Evolutionary conservation across 2,888 invertebrate species (phyloP).

Genomic region (Andricus curvator): DNA sequence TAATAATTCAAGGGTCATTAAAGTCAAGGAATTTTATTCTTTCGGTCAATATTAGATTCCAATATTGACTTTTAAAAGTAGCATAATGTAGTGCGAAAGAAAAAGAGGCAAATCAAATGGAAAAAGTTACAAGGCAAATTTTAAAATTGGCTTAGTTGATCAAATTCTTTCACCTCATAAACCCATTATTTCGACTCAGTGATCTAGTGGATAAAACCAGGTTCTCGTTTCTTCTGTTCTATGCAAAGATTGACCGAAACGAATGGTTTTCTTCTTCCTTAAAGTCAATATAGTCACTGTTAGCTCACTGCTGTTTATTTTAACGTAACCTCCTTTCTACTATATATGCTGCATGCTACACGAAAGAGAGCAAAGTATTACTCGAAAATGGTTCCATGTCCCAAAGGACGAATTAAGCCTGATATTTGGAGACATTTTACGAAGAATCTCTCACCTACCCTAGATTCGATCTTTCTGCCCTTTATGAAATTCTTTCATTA

Average conservation of each 20-base stretch:
- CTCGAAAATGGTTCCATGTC: background rate
- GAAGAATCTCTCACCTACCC: background rate
- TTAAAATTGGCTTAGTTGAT: slow-evolving; percentile 4
- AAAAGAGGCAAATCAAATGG: background rate
- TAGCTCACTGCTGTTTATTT: slow-evolving; percentile 12
- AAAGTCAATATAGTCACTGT: slow-evolving; percentile 23
- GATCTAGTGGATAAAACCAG: background rate
- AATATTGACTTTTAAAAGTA: background rate
- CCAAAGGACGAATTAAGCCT: background rate
- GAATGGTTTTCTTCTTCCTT: background rate
- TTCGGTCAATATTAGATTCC: background rate
- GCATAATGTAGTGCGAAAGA: background rate
- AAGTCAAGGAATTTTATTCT: background rate
- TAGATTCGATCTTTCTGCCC: background rate
- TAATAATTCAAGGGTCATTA: background rate
- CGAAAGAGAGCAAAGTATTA: background rate
- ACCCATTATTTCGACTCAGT: slow-evolving; percentile 19
- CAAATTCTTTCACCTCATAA: slow-evolving; percentile 16
- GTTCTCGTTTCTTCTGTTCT: background rate
- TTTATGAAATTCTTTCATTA: background rate
- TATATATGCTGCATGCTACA: background rate
- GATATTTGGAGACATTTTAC: background rate
- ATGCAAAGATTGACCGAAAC: slow-evolving; percentile 26
- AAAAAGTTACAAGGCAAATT: background rate
- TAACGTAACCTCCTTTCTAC: slow-evolving; percentile 10